phyloP scores from a whole-genome alignment of 2,888 invertebrate genomes.

The Dryobotodes eremita region DNA sequence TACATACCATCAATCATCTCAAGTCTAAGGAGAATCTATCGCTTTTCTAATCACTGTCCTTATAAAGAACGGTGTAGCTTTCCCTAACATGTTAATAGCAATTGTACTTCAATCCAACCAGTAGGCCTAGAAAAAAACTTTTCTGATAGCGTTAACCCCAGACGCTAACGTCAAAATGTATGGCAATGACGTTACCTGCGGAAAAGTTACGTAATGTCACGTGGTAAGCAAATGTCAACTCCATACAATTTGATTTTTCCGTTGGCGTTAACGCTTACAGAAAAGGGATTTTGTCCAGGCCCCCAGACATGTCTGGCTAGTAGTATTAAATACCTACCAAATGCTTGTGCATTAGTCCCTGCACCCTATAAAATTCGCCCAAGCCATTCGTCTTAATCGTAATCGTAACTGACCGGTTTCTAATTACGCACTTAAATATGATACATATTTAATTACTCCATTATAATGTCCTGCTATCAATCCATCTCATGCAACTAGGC shows the following conservation, averaged over 20 bases:
- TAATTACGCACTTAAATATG: conserved; percentile 60
- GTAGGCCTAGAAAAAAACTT: too few relatives aligned
- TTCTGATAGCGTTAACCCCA: too few relatives aligned
- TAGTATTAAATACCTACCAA: neutral
- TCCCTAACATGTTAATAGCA: neutral
- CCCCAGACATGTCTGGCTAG: neutral
- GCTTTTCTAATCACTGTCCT: neutral
- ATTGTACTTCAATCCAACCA: neutral
- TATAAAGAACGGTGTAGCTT: neutral
- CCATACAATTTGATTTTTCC: too few relatives aligned
- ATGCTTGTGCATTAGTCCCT: neutral
- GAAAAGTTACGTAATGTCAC: too few relatives aligned
- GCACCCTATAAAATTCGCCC: conserved; percentile 14
- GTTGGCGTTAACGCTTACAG: too few relatives aligned
- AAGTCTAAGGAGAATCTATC: neutral
- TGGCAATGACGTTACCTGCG: too few relatives aligned
- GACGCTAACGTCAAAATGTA: too few relatives aligned
- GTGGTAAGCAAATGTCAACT: too few relatives aligned
- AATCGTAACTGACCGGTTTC: conserved; percentile 50
- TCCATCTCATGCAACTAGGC: conserved; percentile 63
- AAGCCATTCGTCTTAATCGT: conserved; percentile 46
- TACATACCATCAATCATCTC: neutral
- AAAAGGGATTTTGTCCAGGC: too few relatives aligned
- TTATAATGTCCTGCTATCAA: conserved; percentile 58
- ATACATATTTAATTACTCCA: conserved; percentile 63